Evolutionary conservation across 2,797 vertebrate species (phyloP).

Genomic region (Vultur gryphus): DNA sequence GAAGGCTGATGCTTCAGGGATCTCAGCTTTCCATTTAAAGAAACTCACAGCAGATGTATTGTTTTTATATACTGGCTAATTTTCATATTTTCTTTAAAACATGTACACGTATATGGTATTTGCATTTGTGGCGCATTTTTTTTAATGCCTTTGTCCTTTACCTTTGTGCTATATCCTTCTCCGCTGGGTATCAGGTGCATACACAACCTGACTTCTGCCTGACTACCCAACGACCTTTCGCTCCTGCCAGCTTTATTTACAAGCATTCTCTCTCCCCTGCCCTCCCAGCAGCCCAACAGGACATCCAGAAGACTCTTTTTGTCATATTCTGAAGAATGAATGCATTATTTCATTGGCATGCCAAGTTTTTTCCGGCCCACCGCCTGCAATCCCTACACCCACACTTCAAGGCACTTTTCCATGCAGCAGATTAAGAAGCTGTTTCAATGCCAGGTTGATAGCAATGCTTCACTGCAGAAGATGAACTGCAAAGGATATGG

Average conservation of each 20-base stretch:
- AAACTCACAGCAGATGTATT: neutral
- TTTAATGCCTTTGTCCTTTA: neutral
- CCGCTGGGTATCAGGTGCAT: neutral
- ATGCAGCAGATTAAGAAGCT: constrained; percentile 44
- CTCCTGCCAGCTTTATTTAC: constrained; percentile 15
- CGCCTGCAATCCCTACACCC: neutral
- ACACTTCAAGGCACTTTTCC: constrained; percentile 29
- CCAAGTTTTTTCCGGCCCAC: constrained; percentile 29
- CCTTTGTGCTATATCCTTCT: neutral
- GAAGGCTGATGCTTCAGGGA: neutral
- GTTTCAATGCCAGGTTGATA: neutral
- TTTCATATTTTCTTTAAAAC: neutral
- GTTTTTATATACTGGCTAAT: neutral
- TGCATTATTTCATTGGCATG: constrained; percentile 5
- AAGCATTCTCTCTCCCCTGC: neutral
- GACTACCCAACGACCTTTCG: neutral
- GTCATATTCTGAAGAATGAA: constrained; percentile 25
- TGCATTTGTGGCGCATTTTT: neutral
- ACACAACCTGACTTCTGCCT: neutral
- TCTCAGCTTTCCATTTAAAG: neutral
- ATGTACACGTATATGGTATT: fast-evolving
- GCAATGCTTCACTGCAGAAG: constrained; percentile 1
- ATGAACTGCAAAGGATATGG: constrained; percentile 27
- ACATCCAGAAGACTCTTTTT: neutral
- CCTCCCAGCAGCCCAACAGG: neutral